phyloP scores from a whole-genome alignment of 1,140 invertebrate species.

The Colletes gigas region DNA sequence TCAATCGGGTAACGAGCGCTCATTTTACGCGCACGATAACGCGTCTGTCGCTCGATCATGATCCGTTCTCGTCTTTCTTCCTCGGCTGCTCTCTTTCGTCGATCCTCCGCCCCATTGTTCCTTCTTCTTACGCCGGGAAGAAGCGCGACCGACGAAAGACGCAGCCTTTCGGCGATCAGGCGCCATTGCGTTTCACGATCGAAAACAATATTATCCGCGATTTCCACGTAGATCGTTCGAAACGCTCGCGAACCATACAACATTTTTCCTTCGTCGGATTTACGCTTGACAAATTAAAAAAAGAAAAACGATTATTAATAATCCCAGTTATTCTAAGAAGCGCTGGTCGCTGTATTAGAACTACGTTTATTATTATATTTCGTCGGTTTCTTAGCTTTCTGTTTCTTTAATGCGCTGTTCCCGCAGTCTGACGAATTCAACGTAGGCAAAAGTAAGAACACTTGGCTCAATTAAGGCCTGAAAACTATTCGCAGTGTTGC shows the following conservation, averaged over 20 bases:
- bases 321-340: too few relatives aligned
- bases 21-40: slow-evolving; percentile 51
- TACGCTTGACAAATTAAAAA: too few relatives aligned
- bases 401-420: slow-evolving; percentile 28
- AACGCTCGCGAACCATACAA: too few relatives aligned
- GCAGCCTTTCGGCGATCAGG: not conserved
- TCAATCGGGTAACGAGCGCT: slow-evolving; percentile 55
- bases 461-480: slow-evolving; percentile 39
- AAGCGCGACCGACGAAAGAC: not conserved
- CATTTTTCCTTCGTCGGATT: too few relatives aligned
- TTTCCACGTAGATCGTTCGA: too few relatives aligned
- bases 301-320: too few relatives aligned
- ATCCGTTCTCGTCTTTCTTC: slow-evolving; percentile 38
- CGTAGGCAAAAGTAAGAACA: slow-evolving; percentile 47
- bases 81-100: not conserved
- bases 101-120: not conserved
- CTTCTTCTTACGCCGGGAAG: too few relatives aligned
- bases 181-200: too few relatives aligned
- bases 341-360: not conserved
- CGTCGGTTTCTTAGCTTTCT: slow-evolving; percentile 3
- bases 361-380: slow-evolving; percentile 37
- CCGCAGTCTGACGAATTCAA: slow-evolving; percentile 32
- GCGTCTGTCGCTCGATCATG: slow-evolving; percentile 35
- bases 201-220: too few relatives aligned
- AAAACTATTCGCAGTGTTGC: slow-evolving; percentile 40